Conservation (phyloP, 1,140 invertebrate genomes). For the Cyphomyrmex costatus region DNA sequence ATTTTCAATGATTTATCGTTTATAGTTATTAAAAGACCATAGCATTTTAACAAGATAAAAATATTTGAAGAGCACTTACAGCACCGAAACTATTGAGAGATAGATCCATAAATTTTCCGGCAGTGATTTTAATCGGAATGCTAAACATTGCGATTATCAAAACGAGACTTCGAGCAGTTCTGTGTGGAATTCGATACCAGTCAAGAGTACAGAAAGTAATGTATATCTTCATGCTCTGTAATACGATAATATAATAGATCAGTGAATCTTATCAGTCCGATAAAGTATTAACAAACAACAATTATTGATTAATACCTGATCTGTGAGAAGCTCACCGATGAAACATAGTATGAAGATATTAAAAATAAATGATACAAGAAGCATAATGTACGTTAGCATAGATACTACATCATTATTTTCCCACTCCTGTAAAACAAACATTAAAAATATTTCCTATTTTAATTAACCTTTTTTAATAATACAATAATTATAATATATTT, state of each 20-base stretch:
- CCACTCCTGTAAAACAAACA: constrained; percentile 69
- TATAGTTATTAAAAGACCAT: background rate
- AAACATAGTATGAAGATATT: constrained; percentile 76
- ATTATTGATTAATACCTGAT: constrained; percentile 59
- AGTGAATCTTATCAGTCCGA: background rate
- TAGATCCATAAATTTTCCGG: constrained; percentile 69
- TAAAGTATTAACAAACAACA: background rate
- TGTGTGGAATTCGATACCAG: constrained; percentile 69
- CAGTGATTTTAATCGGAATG: constrained; percentile 64
- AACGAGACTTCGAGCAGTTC: constrained; percentile 65
- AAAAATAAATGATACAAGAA: constrained; percentile 63
- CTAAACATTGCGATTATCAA: constrained; percentile 72
- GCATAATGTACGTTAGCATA: constrained; percentile 43
- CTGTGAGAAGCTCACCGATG: constrained; percentile 69
- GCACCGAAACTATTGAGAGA: constrained; percentile 70
- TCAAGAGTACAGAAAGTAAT: constrained; percentile 62
- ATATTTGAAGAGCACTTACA: constrained; percentile 55
- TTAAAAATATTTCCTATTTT: constrained; percentile 13
- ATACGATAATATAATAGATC: background rate
- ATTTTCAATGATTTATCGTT: background rate
- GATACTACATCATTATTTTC: constrained; percentile 50
- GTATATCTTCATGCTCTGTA: constrained; percentile 24
- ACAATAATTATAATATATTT: no score
- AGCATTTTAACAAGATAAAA: background rate
- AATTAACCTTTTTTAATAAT: background rate